Evolutionary conservation across 2,797 vertebrate species (phyloP), one percentile per base, ranked within the genome.

Genomic region (Orientallactaga sibirica): DNA sequence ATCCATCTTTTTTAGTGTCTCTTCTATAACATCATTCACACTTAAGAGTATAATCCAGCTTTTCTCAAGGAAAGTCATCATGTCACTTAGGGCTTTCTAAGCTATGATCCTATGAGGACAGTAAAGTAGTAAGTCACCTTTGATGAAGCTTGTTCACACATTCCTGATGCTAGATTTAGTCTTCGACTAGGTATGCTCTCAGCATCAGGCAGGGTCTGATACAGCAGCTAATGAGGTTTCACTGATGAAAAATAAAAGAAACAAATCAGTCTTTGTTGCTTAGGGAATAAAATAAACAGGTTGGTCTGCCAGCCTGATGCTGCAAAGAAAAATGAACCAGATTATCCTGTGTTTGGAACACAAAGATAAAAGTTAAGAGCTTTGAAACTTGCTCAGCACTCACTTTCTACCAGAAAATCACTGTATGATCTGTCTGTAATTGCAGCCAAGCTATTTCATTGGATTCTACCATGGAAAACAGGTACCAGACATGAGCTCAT

Each of bases 321-420:
- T 75, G n/a, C 74, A 86, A 88, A 96, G 77, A 94, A 78, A 85
- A 94, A 74, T 85, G 76, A 92, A 93, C 90, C 78, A 84, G 75
- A 43, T 95, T 70, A 96, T 88, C 85, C 96, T 64, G 61, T 81
- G 73, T 74, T 93, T 90, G 81, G 76, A 94, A 67, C 52, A 87
- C 55, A 83, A 78, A 85, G 71, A 80, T 76, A 77, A 90, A 91
- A 78, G n/a, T 74, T 37, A 78, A 76, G 29, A 91, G 77, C 55
- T 94, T 16, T 90, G 76, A 90, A 94, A 90, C 25, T 48, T 91
- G 41, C 80, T 68, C 71, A 84, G 37, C 70, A 88, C 77, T 94
- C 16, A 79, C 75, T 90, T 93, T 87, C 75, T 75, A 27, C 82
- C n/a, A 76, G 68, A 43, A 78, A 88, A 91, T 76, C 62, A 66